Conservation (phyloP, 2,113 vertebrate genomes). For the Trichomycterus rosablanca region DNA sequence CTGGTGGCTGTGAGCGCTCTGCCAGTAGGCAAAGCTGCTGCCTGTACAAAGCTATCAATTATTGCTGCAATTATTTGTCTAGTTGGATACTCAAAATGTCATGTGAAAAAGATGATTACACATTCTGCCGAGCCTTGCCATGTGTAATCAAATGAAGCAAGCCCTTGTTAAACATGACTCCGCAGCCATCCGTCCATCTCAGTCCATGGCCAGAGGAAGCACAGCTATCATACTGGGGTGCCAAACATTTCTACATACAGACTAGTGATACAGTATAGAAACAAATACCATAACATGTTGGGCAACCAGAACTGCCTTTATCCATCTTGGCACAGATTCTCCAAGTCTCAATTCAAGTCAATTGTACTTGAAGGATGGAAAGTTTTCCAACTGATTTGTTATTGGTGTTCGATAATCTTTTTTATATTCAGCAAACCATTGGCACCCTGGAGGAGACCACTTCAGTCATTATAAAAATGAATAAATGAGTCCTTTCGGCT, state of each 20-base stretch:
- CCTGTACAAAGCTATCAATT: conserved; percentile 80
- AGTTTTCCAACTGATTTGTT: too few species aligned
- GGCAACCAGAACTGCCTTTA: too few species aligned
- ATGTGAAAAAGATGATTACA: conserved; percentile 85
- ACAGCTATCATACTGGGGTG: not conserved
- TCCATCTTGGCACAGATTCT: not conserved
- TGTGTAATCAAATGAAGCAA: conserved; percentile 82
- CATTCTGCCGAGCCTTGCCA: conserved; percentile 75
- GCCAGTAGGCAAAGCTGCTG: conserved; percentile 76
- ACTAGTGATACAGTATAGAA: too few species aligned
- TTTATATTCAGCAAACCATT: too few species aligned
- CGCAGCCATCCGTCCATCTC: conserved; percentile 72
- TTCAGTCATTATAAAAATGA: too few species aligned
- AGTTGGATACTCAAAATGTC: conserved; percentile 84
- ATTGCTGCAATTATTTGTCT: conserved; percentile 83
- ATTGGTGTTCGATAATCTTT: too few species aligned
- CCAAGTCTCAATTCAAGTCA: not conserved
- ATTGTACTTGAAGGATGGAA: too few species aligned
- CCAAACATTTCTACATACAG: too few species aligned
- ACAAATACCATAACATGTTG: too few species aligned
- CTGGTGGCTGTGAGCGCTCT: conserved; percentile 67
- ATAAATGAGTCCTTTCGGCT: too few species aligned
- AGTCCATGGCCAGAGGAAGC: conserved; percentile 40
- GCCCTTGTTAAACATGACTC: conserved; percentile 73
- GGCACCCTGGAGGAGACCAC: too few species aligned